Percentiles rank a stretch among this genome's conserved stretches.
Conservation (phyloP, 2,888 invertebrate genomes). For the Ctenicera cuprea region DNA sequence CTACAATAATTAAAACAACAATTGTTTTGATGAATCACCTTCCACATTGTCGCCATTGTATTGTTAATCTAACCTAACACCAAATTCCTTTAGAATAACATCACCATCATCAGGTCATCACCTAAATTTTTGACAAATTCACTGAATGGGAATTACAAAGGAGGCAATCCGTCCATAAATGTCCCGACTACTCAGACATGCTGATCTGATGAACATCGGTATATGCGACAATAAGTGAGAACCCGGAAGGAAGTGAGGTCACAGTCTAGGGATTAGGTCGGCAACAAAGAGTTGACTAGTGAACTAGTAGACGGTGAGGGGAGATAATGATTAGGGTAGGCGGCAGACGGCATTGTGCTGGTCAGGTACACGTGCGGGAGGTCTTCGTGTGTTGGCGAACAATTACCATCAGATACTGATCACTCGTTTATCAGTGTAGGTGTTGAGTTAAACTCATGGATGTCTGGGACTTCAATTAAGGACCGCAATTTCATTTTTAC, state of each 20-base stretch:
- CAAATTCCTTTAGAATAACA: conserved; percentile 28
- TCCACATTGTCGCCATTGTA: not conserved
- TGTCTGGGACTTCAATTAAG: conserved; percentile 42
- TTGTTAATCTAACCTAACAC: conserved; percentile 30
- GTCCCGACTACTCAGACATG: conserved; percentile 41
- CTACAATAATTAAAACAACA: not conserved
- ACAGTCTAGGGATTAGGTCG: conserved; percentile 32
- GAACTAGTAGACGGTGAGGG: conserved; percentile 46
- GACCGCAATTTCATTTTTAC: conserved; percentile 45
- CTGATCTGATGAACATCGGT: conserved; percentile 33
- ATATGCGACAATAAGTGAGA: conserved; percentile 34
- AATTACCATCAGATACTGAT: conserved; percentile 57
- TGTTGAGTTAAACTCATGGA: conserved; percentile 46
- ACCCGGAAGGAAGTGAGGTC: conserved; percentile 50
- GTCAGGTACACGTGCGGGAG: conserved; percentile 59
- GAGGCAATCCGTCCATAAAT: conserved; percentile 35
- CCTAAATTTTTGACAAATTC: conserved; percentile 30
- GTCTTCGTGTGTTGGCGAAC: conserved; percentile 56
- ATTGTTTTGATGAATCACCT: conserved; percentile 20
- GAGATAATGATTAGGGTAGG: conserved; percentile 45
- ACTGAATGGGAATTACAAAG: conserved; percentile 32
- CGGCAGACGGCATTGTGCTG: conserved; percentile 57
- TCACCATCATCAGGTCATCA: conserved; percentile 34
- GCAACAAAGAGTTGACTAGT: conserved; percentile 25
- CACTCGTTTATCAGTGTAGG: conserved; percentile 55